phyloP scores from a whole-genome alignment of 2,797 vertebrate genomes.

The Sebastes flavidus region DNA sequence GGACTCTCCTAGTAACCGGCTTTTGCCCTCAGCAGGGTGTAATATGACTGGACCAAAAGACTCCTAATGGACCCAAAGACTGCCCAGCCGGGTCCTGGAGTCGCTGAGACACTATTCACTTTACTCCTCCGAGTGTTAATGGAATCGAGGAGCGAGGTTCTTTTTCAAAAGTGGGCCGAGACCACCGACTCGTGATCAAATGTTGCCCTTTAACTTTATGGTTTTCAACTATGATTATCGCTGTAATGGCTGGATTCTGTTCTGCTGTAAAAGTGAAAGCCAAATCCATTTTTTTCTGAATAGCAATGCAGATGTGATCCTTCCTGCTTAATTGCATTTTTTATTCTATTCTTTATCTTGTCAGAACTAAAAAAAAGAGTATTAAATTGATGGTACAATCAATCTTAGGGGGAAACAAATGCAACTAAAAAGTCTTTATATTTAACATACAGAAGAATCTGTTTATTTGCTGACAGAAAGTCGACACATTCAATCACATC shows the following conservation, averaged over 20 bases:
- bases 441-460: constrained; percentile 54
- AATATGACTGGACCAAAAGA: constrained; percentile 75
- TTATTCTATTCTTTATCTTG: constrained; percentile 40
- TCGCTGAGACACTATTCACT: constrained; percentile 71
- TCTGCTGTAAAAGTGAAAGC: constrained; percentile 72
- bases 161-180: constrained; percentile 62
- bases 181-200: constrained; percentile 79
- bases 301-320: constrained; percentile 49
- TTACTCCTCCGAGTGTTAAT: constrained; percentile 69
- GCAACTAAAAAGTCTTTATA: constrained; percentile 64
- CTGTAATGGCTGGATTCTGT: constrained; percentile 62
- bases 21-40: constrained; percentile 40
- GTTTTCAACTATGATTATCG: constrained; percentile 40
- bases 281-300: constrained; percentile 50
- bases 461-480: constrained; percentile 47
- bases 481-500: constrained; percentile 51
- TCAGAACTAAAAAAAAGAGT: constrained; percentile 43
- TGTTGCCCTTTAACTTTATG: constrained; percentile 63
- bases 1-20: constrained; percentile 67
- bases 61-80: constrained; percentile 64
- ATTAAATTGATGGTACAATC: constrained; percentile 81
- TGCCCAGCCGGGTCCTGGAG: constrained; percentile 53
- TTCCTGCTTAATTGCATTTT: constrained; percentile 56
- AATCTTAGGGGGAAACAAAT: constrained; percentile 55
- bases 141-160: constrained; percentile 56